Evolutionary conservation across 2,113 vertebrate species (phyloP).

Genomic region (Pangasianodon gigas): DNA sequence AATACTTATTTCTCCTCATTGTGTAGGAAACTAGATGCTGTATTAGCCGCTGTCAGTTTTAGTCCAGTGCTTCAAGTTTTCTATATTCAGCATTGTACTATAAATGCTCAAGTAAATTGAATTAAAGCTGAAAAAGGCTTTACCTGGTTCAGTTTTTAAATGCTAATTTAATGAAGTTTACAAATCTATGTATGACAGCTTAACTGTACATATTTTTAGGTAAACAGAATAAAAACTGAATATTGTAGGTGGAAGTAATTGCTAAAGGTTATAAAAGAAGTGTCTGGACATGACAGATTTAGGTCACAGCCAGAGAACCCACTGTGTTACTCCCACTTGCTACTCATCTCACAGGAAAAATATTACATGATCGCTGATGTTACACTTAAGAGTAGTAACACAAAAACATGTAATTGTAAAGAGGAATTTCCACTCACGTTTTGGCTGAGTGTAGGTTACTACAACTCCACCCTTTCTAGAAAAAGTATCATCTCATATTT

Average conservation of each 20-base stretch:
- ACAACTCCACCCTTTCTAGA: neutral
- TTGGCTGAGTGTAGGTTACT: neutral
- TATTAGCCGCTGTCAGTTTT: neutral
- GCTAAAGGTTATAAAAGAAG: conserved; percentile 1
- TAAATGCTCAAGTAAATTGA: neutral
- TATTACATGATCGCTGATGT: neutral
- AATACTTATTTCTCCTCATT: neutral
- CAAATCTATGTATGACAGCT: neutral
- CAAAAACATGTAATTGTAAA: neutral
- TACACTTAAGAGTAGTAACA: too few species aligned
- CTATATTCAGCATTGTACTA: neutral
- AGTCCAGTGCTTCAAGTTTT: neutral
- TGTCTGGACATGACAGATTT: conserved; percentile 13
- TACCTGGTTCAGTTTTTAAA: neutral
- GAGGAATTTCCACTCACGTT: neutral
- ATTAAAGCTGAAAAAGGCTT: neutral
- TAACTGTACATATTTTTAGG: neutral
- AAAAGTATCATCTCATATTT: conserved; percentile 4
- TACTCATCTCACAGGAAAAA: neutral
- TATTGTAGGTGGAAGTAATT: neutral
- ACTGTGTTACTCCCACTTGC: neutral
- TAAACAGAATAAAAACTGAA: neutral
- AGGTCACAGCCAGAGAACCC: neutral
- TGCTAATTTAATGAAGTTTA: neutral
- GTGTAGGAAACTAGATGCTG: neutral